Base-by-base conservation (phyloP, 2,888 invertebrate genomes). In the Pachliopta kotzebuea region DNA sequence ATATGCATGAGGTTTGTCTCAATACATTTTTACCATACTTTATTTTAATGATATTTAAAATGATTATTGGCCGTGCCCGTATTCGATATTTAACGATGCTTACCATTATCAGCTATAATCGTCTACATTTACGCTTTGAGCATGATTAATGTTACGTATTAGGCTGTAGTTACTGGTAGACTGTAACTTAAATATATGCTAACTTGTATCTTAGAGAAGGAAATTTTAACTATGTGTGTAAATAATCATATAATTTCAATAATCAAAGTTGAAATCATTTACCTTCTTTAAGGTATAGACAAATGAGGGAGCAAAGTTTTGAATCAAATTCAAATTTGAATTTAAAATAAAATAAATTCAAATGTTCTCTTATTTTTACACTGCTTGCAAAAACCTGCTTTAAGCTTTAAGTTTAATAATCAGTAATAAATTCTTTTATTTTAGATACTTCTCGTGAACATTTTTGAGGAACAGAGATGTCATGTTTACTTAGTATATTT, bases 121-220 rank as follows among this genome's bases (percentile, higher is more conserved):
- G 64, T 65, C 64, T 60, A 60, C 64, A 65, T 65, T 65, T 65
- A 65, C 64, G 64, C 60, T 65, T 65, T 23, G 42, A 17, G 64
- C 60, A 60, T 56, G 60, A 63, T 18, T 24, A 45, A 11, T 17
- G 24, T 42, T 24, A 37, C 31, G 29, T 53, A 42, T 20, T 24
- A n/a, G 62, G 53, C 42, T 63, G 49, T 26, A 17, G 50, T 14
- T 58, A 53, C 53, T 21, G 23, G 55, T 59, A 63, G 49, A 23
- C 26, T 54, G n/a, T 45, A 14, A 42, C 1, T 56, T 52, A 52
- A 56, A 26, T 58, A 52, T 21, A 54, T 23, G 58, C 29, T 53
- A 58, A 14, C 18, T 59, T 49, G 42, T 58, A 23, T 8, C 2
- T 52, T n/a, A 49, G 20, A 18, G 14, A 37, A 20, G n/a, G 45